A percentile compares a stretch with the other conserved stretches of the same genome.
These are phyloP conservation scores for Tetragonula clypearis DNA, from an alignment of 1,140 invertebrate species.

Conservation along the genomic window DNA sequence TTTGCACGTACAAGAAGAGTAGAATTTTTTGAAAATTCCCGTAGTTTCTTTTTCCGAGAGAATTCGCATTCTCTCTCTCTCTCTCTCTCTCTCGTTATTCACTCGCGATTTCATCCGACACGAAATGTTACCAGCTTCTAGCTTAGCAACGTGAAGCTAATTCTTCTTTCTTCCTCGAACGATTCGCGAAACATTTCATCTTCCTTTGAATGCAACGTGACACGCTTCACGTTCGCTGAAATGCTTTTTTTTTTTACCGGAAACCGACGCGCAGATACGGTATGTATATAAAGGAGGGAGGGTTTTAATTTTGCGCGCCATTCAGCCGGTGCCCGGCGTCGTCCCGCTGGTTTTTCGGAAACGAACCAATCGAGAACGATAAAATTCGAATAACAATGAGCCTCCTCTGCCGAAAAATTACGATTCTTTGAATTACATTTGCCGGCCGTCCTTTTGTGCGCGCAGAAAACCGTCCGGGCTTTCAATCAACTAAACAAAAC, in stretches of 20 bases:
- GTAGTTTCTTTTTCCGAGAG: too few relatives aligned
- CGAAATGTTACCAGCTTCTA: too few relatives aligned
- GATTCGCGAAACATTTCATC: too few relatives aligned
- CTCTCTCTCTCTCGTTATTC: too few relatives aligned
- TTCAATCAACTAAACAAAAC: conserved; percentile 15
- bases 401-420: conserved; percentile 10
- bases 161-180: too few relatives aligned
- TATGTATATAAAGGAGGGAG: neutral
- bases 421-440: conserved; percentile 8
- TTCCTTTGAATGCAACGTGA: neutral
- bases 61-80: too few relatives aligned
- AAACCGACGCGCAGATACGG: neutral
- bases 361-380: neutral
- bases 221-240: neutral
- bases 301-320: conserved; percentile 2
- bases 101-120: too few relatives aligned
- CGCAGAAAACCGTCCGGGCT: neutral
- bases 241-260: neutral
- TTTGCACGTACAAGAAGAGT: too few relatives aligned
- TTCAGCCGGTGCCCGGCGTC: neutral
- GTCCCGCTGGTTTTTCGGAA: neutral
- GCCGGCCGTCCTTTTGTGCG: neutral
- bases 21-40: too few relatives aligned
- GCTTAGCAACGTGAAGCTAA: too few relatives aligned
- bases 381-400: conserved; percentile 14